phyloP scores from a whole-genome alignment of 1,140 invertebrate genomes.

The Zaprionus kolodkinae region DNA sequence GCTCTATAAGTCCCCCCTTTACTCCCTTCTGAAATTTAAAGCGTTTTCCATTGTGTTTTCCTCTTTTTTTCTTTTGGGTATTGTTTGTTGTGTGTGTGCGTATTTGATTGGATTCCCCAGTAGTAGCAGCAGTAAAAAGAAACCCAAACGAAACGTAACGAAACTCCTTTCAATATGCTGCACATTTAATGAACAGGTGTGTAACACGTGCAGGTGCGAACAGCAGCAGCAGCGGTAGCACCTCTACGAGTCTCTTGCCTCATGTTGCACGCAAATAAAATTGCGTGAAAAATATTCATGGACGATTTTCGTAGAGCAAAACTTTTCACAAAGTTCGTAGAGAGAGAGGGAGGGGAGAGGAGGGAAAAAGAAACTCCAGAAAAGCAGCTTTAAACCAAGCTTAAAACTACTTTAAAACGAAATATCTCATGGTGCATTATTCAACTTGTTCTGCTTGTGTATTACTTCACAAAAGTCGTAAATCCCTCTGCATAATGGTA shows the following conservation, averaged over 20 bases:
- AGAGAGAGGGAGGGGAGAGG: background rate
- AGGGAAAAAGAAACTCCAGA: background rate
- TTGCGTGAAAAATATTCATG: slow-evolving; percentile 8
- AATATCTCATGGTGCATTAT: background rate
- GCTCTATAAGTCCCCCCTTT: background rate
- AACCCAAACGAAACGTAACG: background rate
- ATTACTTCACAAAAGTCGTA: background rate
- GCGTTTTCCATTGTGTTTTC: slow-evolving; percentile 48
- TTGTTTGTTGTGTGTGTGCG: slow-evolving; percentile 47
- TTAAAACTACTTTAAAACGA: slow-evolving; percentile 2
- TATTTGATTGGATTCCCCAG: slow-evolving; percentile 57
- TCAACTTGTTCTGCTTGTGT: background rate
- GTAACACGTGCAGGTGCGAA: slow-evolving; percentile 27
- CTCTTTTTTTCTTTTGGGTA: slow-evolving; percentile 5
- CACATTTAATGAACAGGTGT: slow-evolving; percentile 72
- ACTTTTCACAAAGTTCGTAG: background rate
- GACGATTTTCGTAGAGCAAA: background rate
- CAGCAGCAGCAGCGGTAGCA: slow-evolving; percentile 8
- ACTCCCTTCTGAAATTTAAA: background rate
- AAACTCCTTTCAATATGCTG: slow-evolving; percentile 62
- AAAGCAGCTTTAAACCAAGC: background rate
- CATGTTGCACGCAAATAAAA: slow-evolving; percentile 12
- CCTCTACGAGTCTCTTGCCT: slow-evolving; percentile 3
- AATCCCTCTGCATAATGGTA: background rate
- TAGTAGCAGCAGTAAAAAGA: background rate